These are phyloP conservation scores for Lithophane semibrunnea DNA, from an alignment of 2,888 invertebrate species.

Conservation along the genomic window DNA sequence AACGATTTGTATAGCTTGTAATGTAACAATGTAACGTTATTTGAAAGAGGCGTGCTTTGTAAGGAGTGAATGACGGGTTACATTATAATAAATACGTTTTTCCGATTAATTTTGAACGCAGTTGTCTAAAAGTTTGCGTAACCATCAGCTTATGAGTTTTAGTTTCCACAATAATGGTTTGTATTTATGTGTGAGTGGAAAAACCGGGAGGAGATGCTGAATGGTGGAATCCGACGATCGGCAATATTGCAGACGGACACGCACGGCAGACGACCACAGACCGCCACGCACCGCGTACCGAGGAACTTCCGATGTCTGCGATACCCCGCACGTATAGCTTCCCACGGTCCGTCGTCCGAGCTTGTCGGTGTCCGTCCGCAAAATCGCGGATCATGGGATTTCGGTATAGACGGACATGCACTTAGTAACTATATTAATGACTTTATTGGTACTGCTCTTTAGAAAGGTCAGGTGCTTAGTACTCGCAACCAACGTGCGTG, in stretches of 20 bases:
- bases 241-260: no score
- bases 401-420: background rate
- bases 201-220: background rate
- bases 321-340: no score
- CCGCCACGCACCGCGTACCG: no score
- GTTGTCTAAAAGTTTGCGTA: background rate
- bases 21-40: conserved; percentile 25
- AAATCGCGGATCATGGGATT: no score
- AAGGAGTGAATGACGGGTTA: background rate
- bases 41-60: conserved; percentile 3
- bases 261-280: no score
- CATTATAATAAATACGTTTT: conserved; percentile 3
- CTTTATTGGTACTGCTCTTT: background rate
- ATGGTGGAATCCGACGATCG: no score
- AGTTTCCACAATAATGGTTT: background rate
- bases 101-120: background rate
- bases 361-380: no score
- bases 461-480: background rate
- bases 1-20: conserved; percentile 19
- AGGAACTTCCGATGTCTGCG: no score
- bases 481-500: background rate
- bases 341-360: no score
- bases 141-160: background rate
- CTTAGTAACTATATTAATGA: background rate
- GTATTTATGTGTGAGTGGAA: background rate